phyloP scores from a whole-genome alignment of 2,113 vertebrate genomes.

The Gambusia holbrooki region DNA sequence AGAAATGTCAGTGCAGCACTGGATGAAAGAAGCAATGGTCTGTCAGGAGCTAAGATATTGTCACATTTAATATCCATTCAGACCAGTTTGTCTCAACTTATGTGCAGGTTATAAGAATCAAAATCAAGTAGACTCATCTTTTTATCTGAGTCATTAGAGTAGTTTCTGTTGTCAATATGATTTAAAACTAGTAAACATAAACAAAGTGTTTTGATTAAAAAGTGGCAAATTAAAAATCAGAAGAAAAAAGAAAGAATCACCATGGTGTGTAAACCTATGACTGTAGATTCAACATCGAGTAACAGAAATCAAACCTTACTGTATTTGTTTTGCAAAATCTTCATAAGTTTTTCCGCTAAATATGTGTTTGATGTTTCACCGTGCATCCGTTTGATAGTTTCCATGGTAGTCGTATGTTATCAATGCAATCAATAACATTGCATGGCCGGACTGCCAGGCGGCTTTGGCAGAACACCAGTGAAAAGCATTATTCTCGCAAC shows the following conservation, averaged over 20 bases:
- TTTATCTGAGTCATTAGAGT: neutral
- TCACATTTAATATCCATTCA: no score
- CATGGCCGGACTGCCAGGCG: constrained; percentile 43
- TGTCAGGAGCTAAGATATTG: neutral
- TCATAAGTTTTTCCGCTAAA: neutral
- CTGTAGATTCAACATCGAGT: neutral
- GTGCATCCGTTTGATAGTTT: constrained; percentile 33
- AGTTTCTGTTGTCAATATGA: neutral
- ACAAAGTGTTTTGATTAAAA: neutral
- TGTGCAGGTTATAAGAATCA: no score
- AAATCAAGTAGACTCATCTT: neutral
- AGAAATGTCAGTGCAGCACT: no score
- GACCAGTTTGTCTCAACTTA: no score
- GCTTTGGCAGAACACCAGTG: constrained; percentile 60
- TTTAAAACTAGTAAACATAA: neutral
- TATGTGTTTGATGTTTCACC: constrained; percentile 9
- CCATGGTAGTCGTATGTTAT: constrained; percentile 50
- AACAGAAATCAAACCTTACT: neutral
- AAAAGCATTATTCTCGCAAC: constrained; percentile 66
- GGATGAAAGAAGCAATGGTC: no score
- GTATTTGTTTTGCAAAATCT: neutral
- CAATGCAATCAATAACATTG: constrained; percentile 61
- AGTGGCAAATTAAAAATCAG: neutral
- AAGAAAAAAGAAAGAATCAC: neutral
- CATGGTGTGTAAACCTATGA: neutral